A percentile compares a stretch with the other conserved stretches of the same genome.
Conservation (phyloP, 2,888 invertebrate genomes). For the Meghimatium bilineatum region DNA sequence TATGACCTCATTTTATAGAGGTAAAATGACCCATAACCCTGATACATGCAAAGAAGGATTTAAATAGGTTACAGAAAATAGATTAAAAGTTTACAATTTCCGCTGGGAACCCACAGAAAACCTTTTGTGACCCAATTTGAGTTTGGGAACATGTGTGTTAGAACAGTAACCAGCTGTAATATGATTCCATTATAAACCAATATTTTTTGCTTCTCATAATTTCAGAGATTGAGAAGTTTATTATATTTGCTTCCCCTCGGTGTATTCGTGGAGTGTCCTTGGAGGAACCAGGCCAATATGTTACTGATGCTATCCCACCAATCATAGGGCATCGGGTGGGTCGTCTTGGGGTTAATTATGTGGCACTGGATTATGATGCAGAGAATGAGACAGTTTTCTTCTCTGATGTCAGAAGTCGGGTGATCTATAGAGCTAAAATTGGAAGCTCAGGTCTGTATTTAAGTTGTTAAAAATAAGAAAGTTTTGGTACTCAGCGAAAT, state of each 20-base stretch:
- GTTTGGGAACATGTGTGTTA: no score
- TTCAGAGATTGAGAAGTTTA: constrained; percentile 87
- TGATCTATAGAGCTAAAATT: constrained; percentile 79
- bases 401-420: constrained; percentile 89
- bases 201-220: background rate
- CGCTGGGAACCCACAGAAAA: no score
- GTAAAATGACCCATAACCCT: no score
- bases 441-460: constrained; percentile 91
- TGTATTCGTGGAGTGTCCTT: constrained; percentile 90
- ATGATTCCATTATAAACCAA: background rate
- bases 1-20: no score
- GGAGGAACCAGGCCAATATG: constrained; percentile 55
- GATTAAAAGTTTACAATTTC: no score
- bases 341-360: constrained; percentile 92
- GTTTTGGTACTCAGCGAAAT: no score
- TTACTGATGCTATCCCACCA: constrained; percentile 92
- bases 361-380: constrained; percentile 95
- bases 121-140: no score
- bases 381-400: constrained; percentile 93
- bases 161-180: no score
- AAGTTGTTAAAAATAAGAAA: background rate
- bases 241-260: constrained; percentile 96
- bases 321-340: constrained; percentile 81
- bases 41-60: no score
- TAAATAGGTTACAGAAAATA: no score